A percentile compares a stretch with the other conserved stretches of the same genome.
These are phyloP conservation scores for Sylvicapra grimmia DNA, from an alignment of 2,113 vertebrate species.

Conservation along the genomic window DNA sequence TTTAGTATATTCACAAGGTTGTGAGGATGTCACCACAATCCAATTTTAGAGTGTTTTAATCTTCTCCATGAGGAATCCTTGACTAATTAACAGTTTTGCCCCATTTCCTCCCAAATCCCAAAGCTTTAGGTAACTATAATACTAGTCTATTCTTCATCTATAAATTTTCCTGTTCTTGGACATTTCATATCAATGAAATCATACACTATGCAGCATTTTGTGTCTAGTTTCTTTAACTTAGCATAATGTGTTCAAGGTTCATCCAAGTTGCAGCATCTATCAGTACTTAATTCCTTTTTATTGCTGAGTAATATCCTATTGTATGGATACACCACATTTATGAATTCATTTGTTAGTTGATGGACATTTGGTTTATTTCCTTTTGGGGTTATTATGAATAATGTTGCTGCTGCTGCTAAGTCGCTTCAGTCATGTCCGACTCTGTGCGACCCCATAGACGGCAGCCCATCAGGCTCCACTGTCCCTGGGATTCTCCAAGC, in stretches of 20 bases:
- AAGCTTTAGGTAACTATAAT: not conserved
- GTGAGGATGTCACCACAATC: not conserved
- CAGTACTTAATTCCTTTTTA: not conserved
- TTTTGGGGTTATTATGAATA: not conserved
- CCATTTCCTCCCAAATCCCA: not conserved
- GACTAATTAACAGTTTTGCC: not conserved
- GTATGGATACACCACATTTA: not conserved
- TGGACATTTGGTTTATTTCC: not conserved
- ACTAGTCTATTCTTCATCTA: not conserved
- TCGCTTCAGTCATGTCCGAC: too few species aligned
- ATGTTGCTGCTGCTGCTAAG: not conserved
- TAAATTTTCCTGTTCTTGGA: not conserved
- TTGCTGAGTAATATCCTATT: not conserved
- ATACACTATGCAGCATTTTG: not conserved
- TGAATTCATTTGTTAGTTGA: not conserved
- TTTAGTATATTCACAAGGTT: not conserved
- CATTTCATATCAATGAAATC: not conserved
- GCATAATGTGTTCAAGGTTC: not conserved
- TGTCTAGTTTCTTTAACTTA: not conserved
- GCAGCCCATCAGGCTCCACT: too few species aligned
- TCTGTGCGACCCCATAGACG: too few species aligned
- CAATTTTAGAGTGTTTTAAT: not conserved
- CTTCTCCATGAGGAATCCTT: not conserved
- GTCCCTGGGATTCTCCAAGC: too few species aligned
- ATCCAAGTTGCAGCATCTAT: not conserved